These are phyloP conservation scores for Patagioenas fasciata DNA, from an alignment of 2,113 vertebrate species.

Conservation along the genomic window DNA sequence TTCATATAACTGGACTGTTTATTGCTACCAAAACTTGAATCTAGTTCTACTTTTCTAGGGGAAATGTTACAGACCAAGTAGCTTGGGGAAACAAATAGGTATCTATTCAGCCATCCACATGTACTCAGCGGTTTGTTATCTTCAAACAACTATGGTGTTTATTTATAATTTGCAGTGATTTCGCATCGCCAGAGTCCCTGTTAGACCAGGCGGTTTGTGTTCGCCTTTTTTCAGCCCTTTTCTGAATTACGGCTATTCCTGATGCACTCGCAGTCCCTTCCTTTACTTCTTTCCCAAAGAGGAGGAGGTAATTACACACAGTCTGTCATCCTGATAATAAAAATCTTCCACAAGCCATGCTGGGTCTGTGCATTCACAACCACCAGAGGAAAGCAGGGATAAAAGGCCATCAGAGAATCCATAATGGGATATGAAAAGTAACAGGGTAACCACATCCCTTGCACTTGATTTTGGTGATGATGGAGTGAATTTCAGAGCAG, in stretches of 20 bases:
- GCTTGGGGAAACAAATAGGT: not conserved
- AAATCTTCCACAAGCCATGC: not conserved
- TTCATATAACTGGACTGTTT: not conserved
- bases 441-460: not conserved
- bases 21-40: not conserved
- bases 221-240: not conserved
- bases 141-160: not conserved
- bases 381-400: not conserved
- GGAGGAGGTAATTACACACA: not conserved
- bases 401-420: not conserved
- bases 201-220: not conserved
- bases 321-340: not conserved
- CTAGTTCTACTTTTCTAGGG: not conserved
- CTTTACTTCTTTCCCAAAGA: not conserved
- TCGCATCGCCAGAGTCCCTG: not conserved
- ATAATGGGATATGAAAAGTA: not conserved
- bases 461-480: not conserved
- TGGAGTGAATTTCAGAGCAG: not conserved
- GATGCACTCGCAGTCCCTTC: not conserved
- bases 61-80: not conserved
- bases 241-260: not conserved
- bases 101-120: not conserved
- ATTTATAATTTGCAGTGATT: not conserved
- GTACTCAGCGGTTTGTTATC: not conserved
- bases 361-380: accelerated